Evolutionary conservation across 1,140 invertebrate species (phyloP).

Genomic region (Lithobius niger): DNA sequence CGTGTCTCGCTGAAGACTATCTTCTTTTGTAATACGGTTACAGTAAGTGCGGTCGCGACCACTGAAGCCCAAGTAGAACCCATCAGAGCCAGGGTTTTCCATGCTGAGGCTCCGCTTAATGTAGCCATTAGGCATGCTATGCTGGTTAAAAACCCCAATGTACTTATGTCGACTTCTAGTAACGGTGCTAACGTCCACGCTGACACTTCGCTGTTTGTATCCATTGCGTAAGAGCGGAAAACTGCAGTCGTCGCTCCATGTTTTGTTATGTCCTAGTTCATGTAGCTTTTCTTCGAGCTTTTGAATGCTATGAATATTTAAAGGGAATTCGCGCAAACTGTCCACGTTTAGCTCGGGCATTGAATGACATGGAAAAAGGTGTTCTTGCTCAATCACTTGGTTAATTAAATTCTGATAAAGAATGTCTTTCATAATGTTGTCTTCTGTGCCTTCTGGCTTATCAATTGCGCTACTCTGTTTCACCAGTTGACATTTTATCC

Average conservation of each 20-base stretch:
- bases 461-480: background rate
- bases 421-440: background rate
- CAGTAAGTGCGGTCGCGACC: background rate
- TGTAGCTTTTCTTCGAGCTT: background rate
- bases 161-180: background rate
- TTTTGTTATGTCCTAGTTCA: background rate
- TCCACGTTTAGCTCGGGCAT: slow-evolving; percentile 20
- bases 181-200: background rate
- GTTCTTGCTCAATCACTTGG: slow-evolving; percentile 4
- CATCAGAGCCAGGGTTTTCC: slow-evolving; percentile 5
- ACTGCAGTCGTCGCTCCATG: background rate
- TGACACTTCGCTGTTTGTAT: background rate
- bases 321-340: background rate
- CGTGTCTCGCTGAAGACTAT: slow-evolving; percentile 20
- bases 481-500: background rate
- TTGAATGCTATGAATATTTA: background rate
- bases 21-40: slow-evolving; percentile 12
- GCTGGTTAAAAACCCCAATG: background rate
- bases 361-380: slow-evolving; percentile 20
- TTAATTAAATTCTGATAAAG: slow-evolving; percentile 6
- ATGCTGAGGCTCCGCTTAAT: slow-evolving; percentile 17
- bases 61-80: background rate
- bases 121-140: slow-evolving; percentile 6
- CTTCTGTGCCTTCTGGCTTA: background rate
- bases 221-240: background rate